Evolutionary conservation across 1,140 invertebrate genomes (phyloP).

Genomic region (Philaenus spumarius): DNA sequence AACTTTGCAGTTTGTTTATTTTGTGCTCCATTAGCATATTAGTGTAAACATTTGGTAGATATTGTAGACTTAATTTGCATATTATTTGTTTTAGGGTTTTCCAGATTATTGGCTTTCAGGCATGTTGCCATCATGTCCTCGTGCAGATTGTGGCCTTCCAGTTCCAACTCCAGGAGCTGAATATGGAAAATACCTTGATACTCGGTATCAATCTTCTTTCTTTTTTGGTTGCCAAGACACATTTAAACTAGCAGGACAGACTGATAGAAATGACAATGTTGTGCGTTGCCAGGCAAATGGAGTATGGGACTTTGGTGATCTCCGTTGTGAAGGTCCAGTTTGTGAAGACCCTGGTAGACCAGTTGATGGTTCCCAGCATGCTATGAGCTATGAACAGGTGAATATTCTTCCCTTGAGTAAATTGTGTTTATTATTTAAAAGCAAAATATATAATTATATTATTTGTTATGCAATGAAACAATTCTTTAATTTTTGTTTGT

Average conservation of each 20-base stretch:
- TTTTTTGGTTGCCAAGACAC: slow-evolving; percentile 96
- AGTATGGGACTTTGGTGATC: slow-evolving; percentile 94
- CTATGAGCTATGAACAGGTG: slow-evolving; percentile 83
- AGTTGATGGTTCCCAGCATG: slow-evolving; percentile 80
- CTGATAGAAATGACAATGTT: slow-evolving; percentile 82
- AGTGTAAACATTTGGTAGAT: background rate
- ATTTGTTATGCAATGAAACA: no score
- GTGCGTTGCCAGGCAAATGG: slow-evolving; percentile 87
- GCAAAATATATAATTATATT: no score
- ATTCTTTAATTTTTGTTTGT: no score
- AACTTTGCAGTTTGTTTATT: no score
- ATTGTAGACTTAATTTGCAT: background rate
- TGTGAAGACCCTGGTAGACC: slow-evolving; percentile 93
- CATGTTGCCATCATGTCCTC: slow-evolving; percentile 71
- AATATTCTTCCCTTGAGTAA: no score
- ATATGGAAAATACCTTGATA: slow-evolving; percentile 81
- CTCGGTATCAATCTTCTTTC: slow-evolving; percentile 85
- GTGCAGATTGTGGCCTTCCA: slow-evolving; percentile 80
- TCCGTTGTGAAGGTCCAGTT: slow-evolving; percentile 91
- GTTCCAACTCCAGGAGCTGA: slow-evolving; percentile 85
- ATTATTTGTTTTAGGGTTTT: slow-evolving; percentile 51
- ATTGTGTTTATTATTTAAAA: no score
- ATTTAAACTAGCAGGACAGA: slow-evolving; percentile 89
- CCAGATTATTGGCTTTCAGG: slow-evolving; percentile 92
- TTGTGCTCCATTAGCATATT: background rate